Evolutionary conservation across 2,797 vertebrate species (phyloP), one percentile per base, ranked within the genome.

Genomic region (Sebastes aleutianus): DNA sequence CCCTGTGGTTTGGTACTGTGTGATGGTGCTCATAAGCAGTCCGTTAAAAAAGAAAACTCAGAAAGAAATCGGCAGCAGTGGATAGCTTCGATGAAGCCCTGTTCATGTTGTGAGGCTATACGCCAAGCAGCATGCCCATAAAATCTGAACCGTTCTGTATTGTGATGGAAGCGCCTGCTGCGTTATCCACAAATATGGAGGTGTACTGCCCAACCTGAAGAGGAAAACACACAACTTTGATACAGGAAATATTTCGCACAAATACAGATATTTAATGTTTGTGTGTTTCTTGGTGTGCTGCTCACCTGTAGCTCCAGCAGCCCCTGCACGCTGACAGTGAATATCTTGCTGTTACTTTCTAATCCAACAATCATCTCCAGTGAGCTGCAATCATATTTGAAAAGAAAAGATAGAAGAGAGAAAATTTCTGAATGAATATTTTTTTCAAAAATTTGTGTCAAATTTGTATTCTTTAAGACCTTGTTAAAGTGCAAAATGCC

Each of bases 171-270:
- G 96, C 97, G 0, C 97, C 96, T 0, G 97, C 97, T 0, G 97
- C 95, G 2, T 99, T 99, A 91, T 99, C 98, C 94, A 99, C 97
- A 24, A 99, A 99, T 92, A 99, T 96, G 6, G 98, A 99, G 3
- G 97, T 96, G 79, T 99, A 99, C 78, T 99, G 98, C 2, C 98
- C 98, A 5, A 93, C 96, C 98, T 99, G 94, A 5, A 31, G 74
- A 83, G 56, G 65, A n/a, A 53, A 18, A 61, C 0, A 67, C 0
- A 74, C 34, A 20, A 63, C 27, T 31, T 9, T 71, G 64, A 74
- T 66, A 24, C 47, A 72, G 7, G 6, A 58, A 14, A 76, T 3
- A n/a, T 12, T 29, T 53, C 10, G 0, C 6, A 66, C 7, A 6
- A 14, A 62, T 13, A 16, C 14, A 71, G 5, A 13, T 22, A 1